phyloP scores from a whole-genome alignment of 2,113 vertebrate species.

The Periophthalmus modestus region DNA sequence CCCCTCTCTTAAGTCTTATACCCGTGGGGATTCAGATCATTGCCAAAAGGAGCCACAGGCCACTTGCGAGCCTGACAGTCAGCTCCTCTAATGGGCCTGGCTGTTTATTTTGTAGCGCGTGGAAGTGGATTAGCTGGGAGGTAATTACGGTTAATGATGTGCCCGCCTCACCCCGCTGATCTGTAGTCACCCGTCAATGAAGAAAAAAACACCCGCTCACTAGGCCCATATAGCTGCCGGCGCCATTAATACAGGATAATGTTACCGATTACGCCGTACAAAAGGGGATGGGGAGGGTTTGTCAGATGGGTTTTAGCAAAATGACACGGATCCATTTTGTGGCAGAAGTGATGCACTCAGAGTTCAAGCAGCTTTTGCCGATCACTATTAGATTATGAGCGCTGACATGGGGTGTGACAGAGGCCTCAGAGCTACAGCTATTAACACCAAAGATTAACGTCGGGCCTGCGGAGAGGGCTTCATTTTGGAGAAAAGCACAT shows the following conservation, averaged over 20 bases:
- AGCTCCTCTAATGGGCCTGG: slow-evolving; percentile 81
- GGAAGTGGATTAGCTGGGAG: slow-evolving; percentile 84
- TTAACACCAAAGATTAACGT: slow-evolving; percentile 41
- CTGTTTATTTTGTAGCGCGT: slow-evolving; percentile 83
- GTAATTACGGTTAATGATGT: slow-evolving; percentile 88
- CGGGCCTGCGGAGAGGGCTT: slow-evolving; percentile 8
- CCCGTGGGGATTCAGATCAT: slow-evolving; percentile 70
- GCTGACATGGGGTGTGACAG: slow-evolving; percentile 44
- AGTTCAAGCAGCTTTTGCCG: slow-evolving; percentile 53
- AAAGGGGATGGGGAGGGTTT: slow-evolving; percentile 59
- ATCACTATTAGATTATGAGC: slow-evolving; percentile 55
- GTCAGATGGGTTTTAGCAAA: slow-evolving; percentile 48
- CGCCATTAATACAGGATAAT: slow-evolving; percentile 71
- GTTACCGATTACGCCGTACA: slow-evolving; percentile 71
- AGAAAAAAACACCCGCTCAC: background rate
- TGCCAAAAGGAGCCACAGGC: slow-evolving; percentile 79
- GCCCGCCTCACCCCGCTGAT: slow-evolving; percentile 76
- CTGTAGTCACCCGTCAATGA: slow-evolving; percentile 69
- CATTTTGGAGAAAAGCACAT: background rate
- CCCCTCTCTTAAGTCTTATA: slow-evolving; percentile 43
- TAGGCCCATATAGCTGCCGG: slow-evolving; percentile 54
- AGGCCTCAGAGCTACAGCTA: slow-evolving; percentile 36
- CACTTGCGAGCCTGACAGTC: slow-evolving; percentile 82
- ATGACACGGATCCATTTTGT: slow-evolving; percentile 50
- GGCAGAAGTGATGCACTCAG: slow-evolving; percentile 30